These are phyloP conservation scores for Campylorhamphus procurvoides DNA, from an alignment of 2,113 vertebrate species.

Conservation along the genomic window DNA sequence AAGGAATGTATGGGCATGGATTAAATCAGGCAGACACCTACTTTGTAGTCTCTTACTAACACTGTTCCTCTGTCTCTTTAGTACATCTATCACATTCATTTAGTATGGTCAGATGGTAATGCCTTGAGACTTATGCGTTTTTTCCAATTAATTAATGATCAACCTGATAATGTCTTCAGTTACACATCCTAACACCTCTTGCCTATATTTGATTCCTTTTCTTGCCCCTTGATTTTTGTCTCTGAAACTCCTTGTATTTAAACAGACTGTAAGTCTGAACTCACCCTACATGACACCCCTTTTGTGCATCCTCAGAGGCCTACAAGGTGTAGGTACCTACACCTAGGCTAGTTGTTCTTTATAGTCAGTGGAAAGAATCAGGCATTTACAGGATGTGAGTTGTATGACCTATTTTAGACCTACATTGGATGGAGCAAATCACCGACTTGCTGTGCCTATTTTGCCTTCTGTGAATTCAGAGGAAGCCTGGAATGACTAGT, in stretches of 20 bases:
- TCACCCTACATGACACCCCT: neutral
- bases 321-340: neutral
- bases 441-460: neutral
- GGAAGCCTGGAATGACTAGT: neutral
- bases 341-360: neutral
- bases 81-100: fast-evolving
- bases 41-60: neutral
- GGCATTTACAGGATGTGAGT: neutral
- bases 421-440: neutral
- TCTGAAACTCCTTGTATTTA: neutral
- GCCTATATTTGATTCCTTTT: neutral
- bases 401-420: neutral
- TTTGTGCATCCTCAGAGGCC: neutral
- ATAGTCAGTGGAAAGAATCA: neutral
- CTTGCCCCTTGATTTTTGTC: neutral
- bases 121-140: neutral
- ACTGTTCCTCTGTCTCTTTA: neutral
- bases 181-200: neutral
- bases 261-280: neutral
- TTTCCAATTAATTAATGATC: neutral
- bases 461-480: neutral
- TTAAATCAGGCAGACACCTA: neutral
- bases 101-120: neutral
- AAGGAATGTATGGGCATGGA: neutral
- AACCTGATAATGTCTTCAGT: neutral